A percentile compares a stretch with the other conserved stretches of the same genome.
Evolutionary conservation across 1,140 invertebrate species (phyloP).

Genomic region (Aphelenchoides avenae): DNA sequence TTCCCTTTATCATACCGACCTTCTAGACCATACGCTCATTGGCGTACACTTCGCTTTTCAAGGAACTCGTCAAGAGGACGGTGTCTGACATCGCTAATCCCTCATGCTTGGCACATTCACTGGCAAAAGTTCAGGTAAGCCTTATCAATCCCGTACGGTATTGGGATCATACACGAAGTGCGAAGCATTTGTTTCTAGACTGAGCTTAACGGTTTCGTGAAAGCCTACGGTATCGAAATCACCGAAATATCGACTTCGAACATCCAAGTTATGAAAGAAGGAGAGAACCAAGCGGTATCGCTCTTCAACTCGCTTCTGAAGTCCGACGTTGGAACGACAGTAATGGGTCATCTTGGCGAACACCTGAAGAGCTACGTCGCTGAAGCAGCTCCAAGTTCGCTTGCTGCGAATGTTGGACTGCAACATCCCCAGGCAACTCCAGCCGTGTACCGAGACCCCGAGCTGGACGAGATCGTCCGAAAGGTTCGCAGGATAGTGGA

Average conservation of each 20-base stretch:
- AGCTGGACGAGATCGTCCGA: neutral
- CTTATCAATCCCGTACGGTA: neutral
- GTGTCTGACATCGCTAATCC: slow-evolving; percentile 34
- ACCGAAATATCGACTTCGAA: slow-evolving; percentile 21
- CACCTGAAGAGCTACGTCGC: slow-evolving; percentile 28
- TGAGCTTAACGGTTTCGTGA: slow-evolving; percentile 36
- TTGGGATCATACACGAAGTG: slow-evolving; percentile 17
- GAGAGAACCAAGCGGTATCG: slow-evolving; percentile 33
- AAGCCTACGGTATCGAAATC: slow-evolving; percentile 26
- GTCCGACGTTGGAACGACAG: too few relatives aligned
- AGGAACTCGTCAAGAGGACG: slow-evolving; percentile 21
- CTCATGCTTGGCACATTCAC: neutral
- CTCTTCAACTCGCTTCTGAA: slow-evolving; percentile 38
- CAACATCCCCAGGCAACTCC: neutral
- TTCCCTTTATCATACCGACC: slow-evolving; percentile 10
- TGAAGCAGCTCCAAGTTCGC: neutral
- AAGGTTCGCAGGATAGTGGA: slow-evolving; percentile 1
- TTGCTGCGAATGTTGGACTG: slow-evolving; percentile 2
- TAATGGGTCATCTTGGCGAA: too few relatives aligned
- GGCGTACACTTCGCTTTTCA: slow-evolving; percentile 35
- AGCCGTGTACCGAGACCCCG: neutral
- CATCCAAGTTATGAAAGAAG: slow-evolving; percentile 35
- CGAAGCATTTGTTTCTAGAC: slow-evolving; percentile 11
- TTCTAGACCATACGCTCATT: slow-evolving; percentile 33
- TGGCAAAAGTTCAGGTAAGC: slow-evolving; percentile 11